phyloP scores from a whole-genome alignment of 2,888 invertebrate genomes.

The Drosophila diplacantha region DNA sequence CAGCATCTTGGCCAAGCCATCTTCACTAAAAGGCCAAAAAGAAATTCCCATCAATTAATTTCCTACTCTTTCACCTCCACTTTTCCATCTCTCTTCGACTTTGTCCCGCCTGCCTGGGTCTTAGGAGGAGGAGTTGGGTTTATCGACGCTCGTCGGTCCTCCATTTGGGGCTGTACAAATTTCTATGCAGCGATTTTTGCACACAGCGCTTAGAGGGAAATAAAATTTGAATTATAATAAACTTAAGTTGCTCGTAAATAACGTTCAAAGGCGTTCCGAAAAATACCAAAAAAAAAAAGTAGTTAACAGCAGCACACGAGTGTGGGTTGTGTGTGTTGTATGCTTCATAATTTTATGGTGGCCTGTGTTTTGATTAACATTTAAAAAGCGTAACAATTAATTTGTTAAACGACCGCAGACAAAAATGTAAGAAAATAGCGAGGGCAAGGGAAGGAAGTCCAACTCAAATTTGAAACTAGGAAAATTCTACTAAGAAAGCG shows the following conservation, averaged over 20 bases:
- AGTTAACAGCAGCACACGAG: background rate
- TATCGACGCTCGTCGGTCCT: background rate
- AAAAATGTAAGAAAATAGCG: background rate
- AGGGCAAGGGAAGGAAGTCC: background rate
- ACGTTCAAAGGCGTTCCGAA: slow-evolving; percentile 66
- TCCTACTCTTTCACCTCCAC: slow-evolving; percentile 33
- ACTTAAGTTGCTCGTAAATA: slow-evolving; percentile 67
- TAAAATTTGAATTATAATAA: slow-evolving; percentile 70
- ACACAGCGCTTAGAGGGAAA: slow-evolving; percentile 28
- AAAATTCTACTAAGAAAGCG: background rate
- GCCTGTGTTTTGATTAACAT: slow-evolving; percentile 62
- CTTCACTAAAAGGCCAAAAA: slow-evolving; percentile 60
- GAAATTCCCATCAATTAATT: slow-evolving; percentile 71
- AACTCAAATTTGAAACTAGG: background rate
- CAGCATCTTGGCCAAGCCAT: slow-evolving; percentile 19
- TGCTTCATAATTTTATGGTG: slow-evolving; percentile 47
- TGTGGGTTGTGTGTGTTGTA: slow-evolving; percentile 13
- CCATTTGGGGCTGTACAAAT: slow-evolving; percentile 39
- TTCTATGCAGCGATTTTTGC: slow-evolving; percentile 49
- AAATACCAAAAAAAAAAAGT: slow-evolving; percentile 8
- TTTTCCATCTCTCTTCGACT: slow-evolving; percentile 24
- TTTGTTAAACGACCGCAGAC: slow-evolving; percentile 50
- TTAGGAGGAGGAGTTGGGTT: slow-evolving; percentile 6
- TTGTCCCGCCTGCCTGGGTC: slow-evolving; percentile 21
- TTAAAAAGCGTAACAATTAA: slow-evolving; percentile 67